Evolutionary conservation across 23 tunicate genomes (phyloP), one percentile per base, ranked within the genome.

Genomic region (Botrylloides violaceus): DNA sequence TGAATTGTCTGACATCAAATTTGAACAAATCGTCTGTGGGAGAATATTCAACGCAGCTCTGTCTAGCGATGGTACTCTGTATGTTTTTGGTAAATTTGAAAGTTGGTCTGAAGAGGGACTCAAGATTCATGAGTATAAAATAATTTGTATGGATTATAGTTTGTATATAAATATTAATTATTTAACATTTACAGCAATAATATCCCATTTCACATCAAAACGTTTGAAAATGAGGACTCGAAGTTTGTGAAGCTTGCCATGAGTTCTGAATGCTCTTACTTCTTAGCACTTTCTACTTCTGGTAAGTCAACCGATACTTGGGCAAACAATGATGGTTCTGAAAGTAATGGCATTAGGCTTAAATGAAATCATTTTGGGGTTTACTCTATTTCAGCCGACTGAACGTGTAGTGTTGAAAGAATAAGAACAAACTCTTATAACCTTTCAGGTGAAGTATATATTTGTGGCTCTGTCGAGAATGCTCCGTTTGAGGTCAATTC

Each of bases 261-360:
- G 57, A 78, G 73, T 68, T 72, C 81, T 2, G 73, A 73, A 38
- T 66, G 71, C 1, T 20, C 24, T 2, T 76, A 80, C 71, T 35
- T 86, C 3, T 78, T 86, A 15, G 94, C 82, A 7, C 30, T 86
- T n/a, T 72, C 94, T 21, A 36, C 65, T 55, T 19, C 71, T 48
- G 94, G 94, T 84, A 24, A 65, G 48, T 29, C 21, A 59, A n/a
- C n/a, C n/a, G n/a, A n/a, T n/a, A n/a, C n/a, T n/a, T n/a, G n/a
- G n/a, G n/a, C n/a, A n/a, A n/a, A n/a, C n/a, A n/a, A n/a, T n/a
- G n/a, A n/a, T n/a, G n/a, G n/a, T n/a, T n/a, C n/a, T n/a, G n/a
- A n/a, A n/a, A 48, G 19, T 15, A 15, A 18, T 48, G 19, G 19
- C 19, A 15, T 19, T 48, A 19, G 18, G 18, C 19, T 48, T 15